phyloP scores from a whole-genome alignment of 2,113 vertebrate species.

The Lophura nycthemera region DNA sequence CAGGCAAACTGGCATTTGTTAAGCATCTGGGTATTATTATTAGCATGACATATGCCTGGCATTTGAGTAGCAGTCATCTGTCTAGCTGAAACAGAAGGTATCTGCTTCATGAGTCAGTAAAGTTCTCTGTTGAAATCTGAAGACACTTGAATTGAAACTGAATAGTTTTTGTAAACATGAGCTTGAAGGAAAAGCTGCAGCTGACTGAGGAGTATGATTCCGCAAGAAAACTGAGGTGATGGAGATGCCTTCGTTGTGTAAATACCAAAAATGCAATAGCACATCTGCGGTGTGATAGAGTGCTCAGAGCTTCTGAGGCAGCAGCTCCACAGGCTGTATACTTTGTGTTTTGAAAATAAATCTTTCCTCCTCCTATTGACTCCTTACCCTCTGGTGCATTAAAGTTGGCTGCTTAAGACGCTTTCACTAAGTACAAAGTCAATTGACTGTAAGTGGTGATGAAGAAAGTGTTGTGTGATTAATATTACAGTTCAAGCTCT shows the following conservation, averaged over 20 bases:
- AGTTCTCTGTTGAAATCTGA: background rate
- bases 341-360: constrained; percentile 57
- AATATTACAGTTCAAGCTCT: constrained; percentile 71
- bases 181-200: background rate
- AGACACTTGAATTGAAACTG: background rate
- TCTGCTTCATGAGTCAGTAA: background rate
- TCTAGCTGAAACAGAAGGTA: background rate
- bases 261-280: background rate
- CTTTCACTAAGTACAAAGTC: constrained; percentile 77
- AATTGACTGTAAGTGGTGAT: constrained; percentile 75
- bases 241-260: background rate
- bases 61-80: background rate
- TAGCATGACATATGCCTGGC: background rate
- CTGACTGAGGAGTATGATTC: background rate
- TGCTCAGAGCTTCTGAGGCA: background rate
- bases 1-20: background rate
- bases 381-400: constrained; percentile 66
- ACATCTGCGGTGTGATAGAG: background rate
- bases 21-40: background rate
- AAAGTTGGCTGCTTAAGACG: constrained; percentile 60
- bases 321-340: background rate
- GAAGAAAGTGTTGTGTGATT: constrained; percentile 74
- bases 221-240: background rate
- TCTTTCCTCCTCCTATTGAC: constrained; percentile 70
- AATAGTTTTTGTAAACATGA: background rate